Evolutionary conservation across 2,888 invertebrate species (phyloP).

Genomic region (Syrista parreyssii): DNA sequence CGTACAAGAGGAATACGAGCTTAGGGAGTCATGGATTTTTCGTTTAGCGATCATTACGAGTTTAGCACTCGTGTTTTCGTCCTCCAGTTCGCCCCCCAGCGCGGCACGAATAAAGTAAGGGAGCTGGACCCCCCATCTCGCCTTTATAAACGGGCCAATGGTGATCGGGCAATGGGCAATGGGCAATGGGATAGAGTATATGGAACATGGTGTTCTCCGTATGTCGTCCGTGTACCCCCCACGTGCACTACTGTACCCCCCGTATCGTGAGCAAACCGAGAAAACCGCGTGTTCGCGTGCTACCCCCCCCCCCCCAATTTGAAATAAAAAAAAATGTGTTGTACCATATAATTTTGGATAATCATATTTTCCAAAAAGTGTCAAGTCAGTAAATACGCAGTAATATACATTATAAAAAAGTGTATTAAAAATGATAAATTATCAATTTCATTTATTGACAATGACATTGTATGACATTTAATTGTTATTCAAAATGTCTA

Average conservation of each 20-base stretch:
- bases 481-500: neutral
- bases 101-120: constrained; percentile 47
- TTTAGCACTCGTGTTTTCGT: constrained; percentile 60
- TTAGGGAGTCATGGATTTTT: constrained; percentile 17
- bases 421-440: neutral
- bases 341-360: neutral
- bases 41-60: constrained; percentile 59
- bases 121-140: constrained; percentile 61
- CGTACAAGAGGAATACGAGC: neutral
- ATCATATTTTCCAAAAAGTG: neutral
- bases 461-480: no score
- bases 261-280: constrained; percentile 42
- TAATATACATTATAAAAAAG: neutral
- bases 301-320: neutral
- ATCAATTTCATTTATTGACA: neutral
- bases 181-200: constrained; percentile 48
- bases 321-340: neutral
- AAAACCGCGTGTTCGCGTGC: constrained; percentile 31
- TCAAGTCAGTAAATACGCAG: neutral
- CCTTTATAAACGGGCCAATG: constrained; percentile 60
- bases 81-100: constrained; percentile 48
- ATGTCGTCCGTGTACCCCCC: constrained; percentile 59
- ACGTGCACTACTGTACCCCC: constrained; percentile 49
- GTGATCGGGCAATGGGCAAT: constrained; percentile 39
- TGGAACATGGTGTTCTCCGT: constrained; percentile 56